A percentile compares a stretch with the other conserved stretches of the same genome.
Evolutionary conservation across 2,888 invertebrate genomes (phyloP).

Genomic region (Cantharis lateralis): DNA sequence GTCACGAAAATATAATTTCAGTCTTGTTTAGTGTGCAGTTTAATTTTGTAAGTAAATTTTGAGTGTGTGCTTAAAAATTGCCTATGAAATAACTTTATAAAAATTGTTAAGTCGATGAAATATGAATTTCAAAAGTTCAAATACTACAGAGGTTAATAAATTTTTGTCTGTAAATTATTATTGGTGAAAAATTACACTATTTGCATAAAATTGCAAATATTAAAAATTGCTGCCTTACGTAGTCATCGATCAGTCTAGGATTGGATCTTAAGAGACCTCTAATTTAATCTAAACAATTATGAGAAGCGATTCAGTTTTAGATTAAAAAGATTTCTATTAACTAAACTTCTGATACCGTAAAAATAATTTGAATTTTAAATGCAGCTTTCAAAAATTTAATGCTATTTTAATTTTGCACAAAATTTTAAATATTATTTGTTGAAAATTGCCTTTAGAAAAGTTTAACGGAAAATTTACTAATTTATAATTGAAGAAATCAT

Average conservation of each 20-base stretch:
- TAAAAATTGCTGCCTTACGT: not conserved
- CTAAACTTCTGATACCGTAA: not conserved
- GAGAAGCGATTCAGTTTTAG: not conserved
- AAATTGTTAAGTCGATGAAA: not conserved
- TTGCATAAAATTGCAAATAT: not conserved
- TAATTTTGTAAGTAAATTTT: not conserved
- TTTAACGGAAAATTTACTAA: not conserved
- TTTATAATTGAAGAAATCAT: not conserved
- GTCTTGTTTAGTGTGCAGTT: not conserved
- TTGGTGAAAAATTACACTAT: not conserved
- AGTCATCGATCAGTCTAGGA: not conserved
- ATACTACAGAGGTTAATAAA: not conserved
- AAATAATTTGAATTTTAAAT: not conserved
- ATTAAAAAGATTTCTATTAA: not conserved
- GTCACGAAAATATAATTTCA: not conserved
- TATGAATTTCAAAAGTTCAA: not conserved
- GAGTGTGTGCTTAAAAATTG: not conserved
- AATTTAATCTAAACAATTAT: not conserved
- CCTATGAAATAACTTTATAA: not conserved
- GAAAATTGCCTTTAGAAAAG: not conserved
- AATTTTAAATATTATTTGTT: not conserved
- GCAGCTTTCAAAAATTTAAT: not conserved
- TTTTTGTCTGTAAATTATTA: not conserved
- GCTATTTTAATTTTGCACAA: not conserved
- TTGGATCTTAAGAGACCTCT: not conserved